Percentiles rank a stretch among this genome's conserved stretches.
phyloP scores from a whole-genome alignment of 2,888 invertebrate species.

The Cephonodes hylas region DNA sequence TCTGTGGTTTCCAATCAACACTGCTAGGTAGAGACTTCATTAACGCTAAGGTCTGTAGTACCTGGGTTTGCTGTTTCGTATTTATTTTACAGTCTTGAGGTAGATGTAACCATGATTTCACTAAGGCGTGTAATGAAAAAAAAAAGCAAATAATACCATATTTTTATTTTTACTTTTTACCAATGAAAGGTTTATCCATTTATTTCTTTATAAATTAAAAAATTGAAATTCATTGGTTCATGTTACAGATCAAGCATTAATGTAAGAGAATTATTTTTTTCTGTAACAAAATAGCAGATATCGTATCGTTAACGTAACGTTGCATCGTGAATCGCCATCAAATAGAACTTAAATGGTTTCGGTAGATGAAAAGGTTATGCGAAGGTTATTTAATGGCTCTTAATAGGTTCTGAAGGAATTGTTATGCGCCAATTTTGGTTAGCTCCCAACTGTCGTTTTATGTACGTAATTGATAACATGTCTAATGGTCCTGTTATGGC shows the following conservation, averaged over 20 bases:
- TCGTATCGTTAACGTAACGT: background rate
- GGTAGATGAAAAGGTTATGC: conserved; percentile 45
- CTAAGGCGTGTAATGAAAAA: too few relatives aligned
- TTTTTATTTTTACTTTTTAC: too few relatives aligned
- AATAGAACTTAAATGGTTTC: conserved; percentile 56
- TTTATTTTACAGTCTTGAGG: too few relatives aligned
- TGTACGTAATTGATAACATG: background rate
- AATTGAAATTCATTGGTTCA: too few relatives aligned
- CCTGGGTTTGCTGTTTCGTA: too few relatives aligned
- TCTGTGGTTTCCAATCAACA: background rate
- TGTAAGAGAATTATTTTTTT: background rate
- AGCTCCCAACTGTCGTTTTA: background rate
- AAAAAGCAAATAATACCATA: too few relatives aligned
- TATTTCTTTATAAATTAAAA: too few relatives aligned
- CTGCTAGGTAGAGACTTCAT: too few relatives aligned
- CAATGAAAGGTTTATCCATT: too few relatives aligned
- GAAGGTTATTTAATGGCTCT: conserved; percentile 42
- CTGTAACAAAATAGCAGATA: background rate
- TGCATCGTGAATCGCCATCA: background rate
- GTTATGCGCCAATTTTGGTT: conserved; percentile 10
- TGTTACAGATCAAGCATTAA: too few relatives aligned
- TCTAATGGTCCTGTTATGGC: background rate
- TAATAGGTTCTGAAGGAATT: conserved; percentile 35
- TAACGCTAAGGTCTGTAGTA: too few relatives aligned
- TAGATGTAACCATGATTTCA: too few relatives aligned